Evolutionary conservation across 2,113 vertebrate genomes (phyloP).

Genomic region (Nematolebias whitei): DNA sequence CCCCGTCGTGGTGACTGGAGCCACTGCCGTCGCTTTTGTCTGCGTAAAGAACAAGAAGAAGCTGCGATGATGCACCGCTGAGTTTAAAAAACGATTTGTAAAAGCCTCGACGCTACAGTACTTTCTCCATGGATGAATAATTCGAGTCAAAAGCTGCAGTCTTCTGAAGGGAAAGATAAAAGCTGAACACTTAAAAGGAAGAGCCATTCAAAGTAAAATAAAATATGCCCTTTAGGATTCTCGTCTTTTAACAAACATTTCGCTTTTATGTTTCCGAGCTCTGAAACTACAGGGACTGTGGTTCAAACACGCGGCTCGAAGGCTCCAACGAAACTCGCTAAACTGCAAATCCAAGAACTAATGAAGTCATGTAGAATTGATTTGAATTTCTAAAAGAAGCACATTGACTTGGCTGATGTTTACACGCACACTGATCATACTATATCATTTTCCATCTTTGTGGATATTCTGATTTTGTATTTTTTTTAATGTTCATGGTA

Average conservation of each 20-base stretch:
- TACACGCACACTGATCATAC: not conserved
- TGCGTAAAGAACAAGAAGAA: conserved; percentile 12
- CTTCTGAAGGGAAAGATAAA: not conserved
- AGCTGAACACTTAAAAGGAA: not conserved
- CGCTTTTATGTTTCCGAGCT: conserved; percentile 25
- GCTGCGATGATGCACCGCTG: not conserved
- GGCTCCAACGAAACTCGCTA: conserved; percentile 11
- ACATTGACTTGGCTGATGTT: not conserved
- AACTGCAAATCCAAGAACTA: conserved; percentile 11
- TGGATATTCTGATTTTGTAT: too few relatives aligned
- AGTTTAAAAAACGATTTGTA: conserved; percentile 7
- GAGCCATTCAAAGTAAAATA: not conserved
- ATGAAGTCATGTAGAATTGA: conserved; percentile 46
- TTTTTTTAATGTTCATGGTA: too few relatives aligned
- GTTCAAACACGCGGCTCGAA: conserved; percentile 31
- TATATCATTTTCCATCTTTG: not conserved
- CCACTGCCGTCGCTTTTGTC: conserved; percentile 63
- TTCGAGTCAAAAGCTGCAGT: not conserved
- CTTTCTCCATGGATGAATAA: conserved; percentile 26
- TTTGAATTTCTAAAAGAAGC: conserved; percentile 26
- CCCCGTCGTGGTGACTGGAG: conserved; percentile 66
- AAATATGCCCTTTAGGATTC: conserved; percentile 40
- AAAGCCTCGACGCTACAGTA: not conserved
- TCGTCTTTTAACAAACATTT: conserved; percentile 23
- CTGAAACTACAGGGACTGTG: conserved; percentile 12